Evolutionary conservation across 2,888 invertebrate species (phyloP), one percentile per base, ranked within the genome.

Genomic region (Cyclophora albipunctata): DNA sequence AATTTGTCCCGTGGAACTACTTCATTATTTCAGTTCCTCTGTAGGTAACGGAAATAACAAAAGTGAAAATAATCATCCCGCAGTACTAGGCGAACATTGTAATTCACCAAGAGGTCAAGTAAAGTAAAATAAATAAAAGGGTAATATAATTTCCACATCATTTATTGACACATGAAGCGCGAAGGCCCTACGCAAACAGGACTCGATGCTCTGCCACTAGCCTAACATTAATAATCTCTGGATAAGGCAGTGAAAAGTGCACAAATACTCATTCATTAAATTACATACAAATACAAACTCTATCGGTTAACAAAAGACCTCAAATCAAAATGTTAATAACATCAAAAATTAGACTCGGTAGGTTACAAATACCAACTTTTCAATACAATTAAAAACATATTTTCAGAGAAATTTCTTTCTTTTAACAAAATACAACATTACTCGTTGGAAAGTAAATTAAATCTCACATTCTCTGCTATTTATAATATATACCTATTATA

Each of bases 91-190:
- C 20, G 20, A 20, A 20, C 20, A 20, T n/a, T n/a, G n/a, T 20
- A 20, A 20, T 20, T 20, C 20, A 20, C 20, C 20, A 20, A 20
- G 20, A 20, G 20, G 20, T 20, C 20, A 20, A 20, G 20, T 20
- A 20, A 20, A 20, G 35, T 40, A 2, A 61, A 61, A 52, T 49
- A 57, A 67, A 62, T 20, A 20, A 20, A 20, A 20, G 20, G 20
- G 20, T 2, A 47, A 55, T 4, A 4, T 49, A 55, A 67, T 62
- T 62, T 81, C 71, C 78, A 83, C 75, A 78, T 81, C 64, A 51
- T 85, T 85, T 86, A 85, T 80, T 84, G 84, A 85, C 83, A 84
- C 83, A 81, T 78, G 76, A 85, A 86, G 84, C 84, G 73, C 79
- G 67, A 75, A 75, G 73, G 69, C 68, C 20, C 81, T 79, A 82